Evolutionary conservation across 2,888 invertebrate species (phyloP), one percentile per base, ranked within the genome.

Genomic region (Heliconius hortense): DNA sequence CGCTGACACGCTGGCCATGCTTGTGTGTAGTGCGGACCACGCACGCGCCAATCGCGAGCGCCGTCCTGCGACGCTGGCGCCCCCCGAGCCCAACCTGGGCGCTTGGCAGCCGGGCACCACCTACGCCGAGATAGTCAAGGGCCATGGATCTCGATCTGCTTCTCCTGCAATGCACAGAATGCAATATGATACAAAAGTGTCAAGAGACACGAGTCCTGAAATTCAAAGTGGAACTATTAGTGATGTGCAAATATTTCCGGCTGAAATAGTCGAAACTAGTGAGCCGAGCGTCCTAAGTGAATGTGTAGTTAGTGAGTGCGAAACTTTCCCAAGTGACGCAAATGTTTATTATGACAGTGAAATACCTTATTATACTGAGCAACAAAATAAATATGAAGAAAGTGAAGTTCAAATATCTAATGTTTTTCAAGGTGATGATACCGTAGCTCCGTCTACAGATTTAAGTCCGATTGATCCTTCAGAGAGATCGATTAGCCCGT

Each of bases 91-190:
- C 97, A 39, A n/a, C 24, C 87, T 96, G 97, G 60, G 62, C 24
- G 95, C 96, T 86, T 97, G 97, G 97, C 87, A 94, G 64, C 96
- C 96, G 4, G 97, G 96, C 35, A 95, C 96, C 69, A 95, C 97
- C 68, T 97, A 97, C 88, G 97, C 97, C 69, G 97, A 97, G 89
- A 96, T 97, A 79, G 94, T 97, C 78, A 95, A 96, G 81, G 97
- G 97, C 92, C 84, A 84, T 79, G 84, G 86, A 84, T 90, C 90
- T 66, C 85, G 93, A 79, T 90, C 92, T 78, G 88, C 89, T 84
- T 89, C 93, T 69, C 84, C 85, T 21, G 84, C 85, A 76, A 80
- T 76, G 80, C 86, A 81, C 79, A 83, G 82, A 82, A 77, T 77
- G 80, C 81, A 73, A 74, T 75, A 77, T 71, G 82, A 80, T 71